phyloP scores from a whole-genome alignment of 2,113 vertebrate genomes.

The Plotosus lineatus region DNA sequence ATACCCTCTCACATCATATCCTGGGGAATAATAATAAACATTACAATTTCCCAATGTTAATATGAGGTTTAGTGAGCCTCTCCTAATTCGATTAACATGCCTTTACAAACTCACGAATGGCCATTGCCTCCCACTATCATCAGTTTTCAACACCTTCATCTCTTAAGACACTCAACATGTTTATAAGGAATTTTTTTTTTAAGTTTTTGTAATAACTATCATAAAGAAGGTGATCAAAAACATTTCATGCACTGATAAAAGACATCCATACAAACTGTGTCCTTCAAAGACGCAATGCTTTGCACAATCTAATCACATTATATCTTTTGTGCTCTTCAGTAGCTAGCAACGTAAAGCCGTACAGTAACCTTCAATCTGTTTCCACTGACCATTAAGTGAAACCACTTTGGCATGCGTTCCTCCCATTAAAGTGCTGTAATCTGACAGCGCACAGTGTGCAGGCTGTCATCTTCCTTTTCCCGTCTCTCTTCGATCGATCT shows the following conservation, averaged over 20 bases:
- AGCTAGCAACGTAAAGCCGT: neutral
- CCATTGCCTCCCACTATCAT: constrained; percentile 49
- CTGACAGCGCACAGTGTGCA: neutral
- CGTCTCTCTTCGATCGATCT: constrained; percentile 26
- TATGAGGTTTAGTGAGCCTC: constrained; percentile 51
- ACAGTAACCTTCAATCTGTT: neutral
- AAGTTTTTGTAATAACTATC: neutral
- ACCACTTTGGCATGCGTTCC: neutral
- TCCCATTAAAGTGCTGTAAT: neutral
- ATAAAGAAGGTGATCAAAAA: neutral
- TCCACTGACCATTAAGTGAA: neutral
- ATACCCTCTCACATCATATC: too few species aligned
- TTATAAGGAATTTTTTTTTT: too few species aligned
- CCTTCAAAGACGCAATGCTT: neutral
- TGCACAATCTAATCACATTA: constrained; percentile 6
- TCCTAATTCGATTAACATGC: constrained; percentile 44
- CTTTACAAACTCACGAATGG: constrained; percentile 53
- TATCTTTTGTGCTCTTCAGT: constrained; percentile 18
- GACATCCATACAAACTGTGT: neutral
- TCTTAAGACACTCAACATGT: too few species aligned
- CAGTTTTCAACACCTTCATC: too few species aligned
- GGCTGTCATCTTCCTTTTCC: neutral
- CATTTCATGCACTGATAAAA: constrained; percentile 24
- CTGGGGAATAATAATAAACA: too few species aligned
- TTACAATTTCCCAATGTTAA: constrained; percentile 51